phyloP scores from a whole-genome alignment of 30 jellyfish, hydroid and myxozoan species.

The Cassiopea andromeda region DNA sequence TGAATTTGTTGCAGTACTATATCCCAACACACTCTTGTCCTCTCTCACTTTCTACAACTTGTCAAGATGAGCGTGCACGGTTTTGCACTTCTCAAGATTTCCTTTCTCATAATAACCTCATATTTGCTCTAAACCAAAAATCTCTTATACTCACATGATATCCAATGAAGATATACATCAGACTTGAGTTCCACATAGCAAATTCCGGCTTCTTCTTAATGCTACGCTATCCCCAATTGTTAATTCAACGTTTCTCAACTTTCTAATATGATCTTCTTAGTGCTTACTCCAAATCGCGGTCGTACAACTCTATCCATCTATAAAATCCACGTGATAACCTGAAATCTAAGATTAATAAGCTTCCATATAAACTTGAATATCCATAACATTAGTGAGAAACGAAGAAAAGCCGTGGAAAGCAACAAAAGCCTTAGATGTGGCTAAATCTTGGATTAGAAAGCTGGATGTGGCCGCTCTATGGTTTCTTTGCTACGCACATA shows the following conservation, averaged over 20 bases:
- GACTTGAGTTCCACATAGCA: too few species aligned
- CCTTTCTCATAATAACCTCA: too few species aligned
- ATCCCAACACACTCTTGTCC: too few species aligned
- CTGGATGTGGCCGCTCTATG: conserved; percentile 7
- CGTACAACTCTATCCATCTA: not conserved
- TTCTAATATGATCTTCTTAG: not conserved
- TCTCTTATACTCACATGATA: too few species aligned
- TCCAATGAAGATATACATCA: too few species aligned
- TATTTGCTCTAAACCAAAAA: too few species aligned
- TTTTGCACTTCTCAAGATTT: too few species aligned
- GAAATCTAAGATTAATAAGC: conserved; percentile 12
- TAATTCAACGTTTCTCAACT: not conserved
- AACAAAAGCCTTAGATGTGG: conserved; percentile 34
- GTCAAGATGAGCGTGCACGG: too few species aligned
- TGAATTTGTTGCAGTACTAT: too few species aligned
- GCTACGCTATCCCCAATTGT: not conserved
- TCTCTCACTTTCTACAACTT: too few species aligned
- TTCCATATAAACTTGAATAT: not conserved
- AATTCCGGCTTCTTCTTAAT: not conserved
- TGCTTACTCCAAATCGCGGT: not conserved
- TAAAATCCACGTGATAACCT: conserved; percentile 16
- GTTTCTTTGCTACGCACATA: not conserved
- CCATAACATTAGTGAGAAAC: conserved; percentile 10
- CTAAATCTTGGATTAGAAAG: conserved; percentile 8
- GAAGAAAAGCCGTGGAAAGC: not conserved